Evolutionary conservation across 2,797 vertebrate genomes (phyloP), one percentile per base, ranked within the genome.

Genomic region (Sciurus carolinensis): DNA sequence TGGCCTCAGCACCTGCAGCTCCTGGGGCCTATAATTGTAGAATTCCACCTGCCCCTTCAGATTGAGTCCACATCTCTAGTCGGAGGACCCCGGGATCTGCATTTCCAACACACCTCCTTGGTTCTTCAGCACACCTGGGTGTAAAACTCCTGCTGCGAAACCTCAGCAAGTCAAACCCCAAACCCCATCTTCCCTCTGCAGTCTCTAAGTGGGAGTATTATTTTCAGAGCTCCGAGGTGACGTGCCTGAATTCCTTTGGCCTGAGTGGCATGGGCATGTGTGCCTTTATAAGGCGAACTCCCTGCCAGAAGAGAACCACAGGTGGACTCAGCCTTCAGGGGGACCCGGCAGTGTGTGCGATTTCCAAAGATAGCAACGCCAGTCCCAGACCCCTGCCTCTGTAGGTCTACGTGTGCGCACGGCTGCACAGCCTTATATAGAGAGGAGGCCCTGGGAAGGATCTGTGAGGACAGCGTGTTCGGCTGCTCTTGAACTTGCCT

Each of bases 281-380:
- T 88, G 85, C 76, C 81, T 90, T 87, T 92, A 30, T 33, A 81
- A 83, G 87, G 91, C 59, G 5, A 59, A 50, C 0, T 0, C 28
- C 5, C 59, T 36, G 72, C 76, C 72, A 66, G 24, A 59, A 85
- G 94, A 96, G 44, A 89, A 82, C 69, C 89, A 88, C 93, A 91
- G 96, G 96, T 86, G 95, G 94, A 92, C 30, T 0, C 62, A 69
- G 81, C 76, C 28, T 54, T 69, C 82, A 0, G 39, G 18, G 95
- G 69, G 91, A 67, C 77, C 44, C 82, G 15, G 0, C 59, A 66
- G 73, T 0, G 0, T 47, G 47, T 7, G 33, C 91, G 30, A 1
- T 84, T 87, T 92, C 96, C 88, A 92, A 93, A 96, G 90, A 93
- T 84, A 95, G 95, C 44, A 26, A 15, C 5, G 1, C 42, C 66